Conservation (phyloP, 2,113 vertebrate genomes). For the Geococcyx californianus region DNA sequence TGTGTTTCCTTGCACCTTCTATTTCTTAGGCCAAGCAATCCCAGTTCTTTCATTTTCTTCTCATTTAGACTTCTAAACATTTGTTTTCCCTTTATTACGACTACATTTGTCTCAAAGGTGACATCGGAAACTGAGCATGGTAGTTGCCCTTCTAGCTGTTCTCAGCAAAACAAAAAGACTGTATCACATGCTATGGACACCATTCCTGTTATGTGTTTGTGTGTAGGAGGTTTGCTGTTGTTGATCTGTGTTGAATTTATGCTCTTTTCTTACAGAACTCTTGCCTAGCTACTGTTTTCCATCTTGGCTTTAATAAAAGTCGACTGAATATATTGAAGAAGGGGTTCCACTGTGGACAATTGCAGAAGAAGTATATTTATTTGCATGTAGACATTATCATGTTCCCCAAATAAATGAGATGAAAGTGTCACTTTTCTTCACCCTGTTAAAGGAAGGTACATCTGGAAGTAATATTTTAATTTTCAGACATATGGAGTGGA, state of each 20-base stretch:
- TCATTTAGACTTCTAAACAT: neutral
- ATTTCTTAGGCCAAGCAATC: neutral
- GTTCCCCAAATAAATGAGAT: neutral
- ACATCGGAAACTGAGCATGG: neutral
- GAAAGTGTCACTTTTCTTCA: constrained; percentile 14
- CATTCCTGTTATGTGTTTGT: neutral
- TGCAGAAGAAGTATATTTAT: neutral
- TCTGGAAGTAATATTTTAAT: constrained; percentile 21
- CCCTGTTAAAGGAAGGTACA: neutral
- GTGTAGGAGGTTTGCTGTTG: neutral
- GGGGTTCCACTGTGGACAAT: neutral
- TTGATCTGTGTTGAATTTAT: neutral
- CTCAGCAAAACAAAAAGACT: neutral
- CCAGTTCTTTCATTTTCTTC: neutral
- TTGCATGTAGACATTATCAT: neutral
- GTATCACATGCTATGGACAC: neutral
- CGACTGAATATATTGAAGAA: neutral
- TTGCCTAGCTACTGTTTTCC: neutral
- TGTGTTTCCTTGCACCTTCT: neutral
- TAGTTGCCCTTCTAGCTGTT: neutral
- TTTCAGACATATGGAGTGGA: constrained; percentile 8
- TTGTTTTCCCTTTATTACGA: neutral
- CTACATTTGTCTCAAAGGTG: neutral
- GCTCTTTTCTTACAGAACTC: neutral
- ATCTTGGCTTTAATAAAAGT: neutral